phyloP scores from a whole-genome alignment of 2,888 invertebrate genomes.

The Deilephila elpenor region DNA sequence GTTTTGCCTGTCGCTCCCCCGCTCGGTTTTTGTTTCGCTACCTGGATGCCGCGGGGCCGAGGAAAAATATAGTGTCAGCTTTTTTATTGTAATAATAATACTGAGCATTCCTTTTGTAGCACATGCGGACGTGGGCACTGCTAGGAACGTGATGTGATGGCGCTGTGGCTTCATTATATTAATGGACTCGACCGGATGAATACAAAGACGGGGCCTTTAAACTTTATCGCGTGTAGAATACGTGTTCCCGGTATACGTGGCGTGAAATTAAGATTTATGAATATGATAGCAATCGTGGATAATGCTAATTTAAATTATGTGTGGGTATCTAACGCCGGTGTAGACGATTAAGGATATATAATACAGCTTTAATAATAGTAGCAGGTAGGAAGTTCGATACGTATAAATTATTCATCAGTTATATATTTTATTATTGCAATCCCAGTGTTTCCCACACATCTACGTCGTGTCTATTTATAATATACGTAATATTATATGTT shows the following conservation, averaged over 20 bases:
- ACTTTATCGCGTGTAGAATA: conserved; percentile 71
- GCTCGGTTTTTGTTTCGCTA: conserved; percentile 73
- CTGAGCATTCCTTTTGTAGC: conserved; percentile 80
- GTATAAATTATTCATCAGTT: conserved; percentile 12
- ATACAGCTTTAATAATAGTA: not conserved
- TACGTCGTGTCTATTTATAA: not conserved
- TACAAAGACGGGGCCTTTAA: conserved; percentile 78
- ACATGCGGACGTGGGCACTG: conserved; percentile 77
- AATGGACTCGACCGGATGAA: conserved; percentile 80
- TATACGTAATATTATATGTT: not conserved
- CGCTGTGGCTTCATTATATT: conserved; percentile 81
- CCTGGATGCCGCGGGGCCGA: conserved; percentile 71
- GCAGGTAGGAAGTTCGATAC: conserved; percentile 11
- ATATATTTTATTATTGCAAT: not conserved
- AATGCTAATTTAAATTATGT: conserved; percentile 31
- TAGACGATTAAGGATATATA: not conserved
- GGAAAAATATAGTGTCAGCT: conserved; percentile 77
- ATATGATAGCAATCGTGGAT: conserved; percentile 38
- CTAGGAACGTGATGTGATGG: conserved; percentile 75
- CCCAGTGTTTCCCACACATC: conserved; percentile 11
- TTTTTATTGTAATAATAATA: conserved; percentile 81
- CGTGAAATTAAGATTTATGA: conserved; percentile 66
- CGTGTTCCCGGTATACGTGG: conserved; percentile 64
- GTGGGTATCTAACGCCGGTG: conserved; percentile 1
- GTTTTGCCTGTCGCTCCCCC: conserved; percentile 68